These are phyloP conservation scores for Sebastes diaconus DNA, from an alignment of 2,797 vertebrate genomes.

Conservation along the genomic window DNA sequence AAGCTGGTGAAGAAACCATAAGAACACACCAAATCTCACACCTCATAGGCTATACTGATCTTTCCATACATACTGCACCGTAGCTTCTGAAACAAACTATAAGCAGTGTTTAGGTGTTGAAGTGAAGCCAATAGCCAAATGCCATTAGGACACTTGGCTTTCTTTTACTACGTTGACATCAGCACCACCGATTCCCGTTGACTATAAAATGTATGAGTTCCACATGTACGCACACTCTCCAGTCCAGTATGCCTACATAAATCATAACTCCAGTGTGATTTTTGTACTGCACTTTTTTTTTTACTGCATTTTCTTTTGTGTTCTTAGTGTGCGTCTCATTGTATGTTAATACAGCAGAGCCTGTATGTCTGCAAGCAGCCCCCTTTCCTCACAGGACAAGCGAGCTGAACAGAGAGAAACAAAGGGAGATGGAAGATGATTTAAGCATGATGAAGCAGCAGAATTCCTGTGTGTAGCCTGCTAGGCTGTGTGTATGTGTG, in stretches of 20 bases:
- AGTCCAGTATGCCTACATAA: background rate
- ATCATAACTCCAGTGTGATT: background rate
- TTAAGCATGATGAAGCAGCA: constrained; percentile 35
- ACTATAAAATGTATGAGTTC: background rate
- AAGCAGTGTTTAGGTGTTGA: background rate
- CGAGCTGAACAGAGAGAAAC: constrained; percentile 9
- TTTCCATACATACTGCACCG: background rate
- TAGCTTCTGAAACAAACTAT: background rate
- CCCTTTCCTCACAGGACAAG: constrained; percentile 7
- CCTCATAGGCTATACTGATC: background rate
- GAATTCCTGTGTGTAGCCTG: constrained; percentile 28
- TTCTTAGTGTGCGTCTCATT: background rate
- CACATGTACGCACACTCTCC: background rate
- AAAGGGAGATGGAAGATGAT: constrained; percentile 21
- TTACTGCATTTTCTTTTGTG: background rate
- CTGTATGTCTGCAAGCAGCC: background rate
- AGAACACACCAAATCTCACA: background rate
- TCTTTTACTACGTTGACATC: background rate
- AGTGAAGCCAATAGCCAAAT: background rate
- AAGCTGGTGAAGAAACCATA: background rate
- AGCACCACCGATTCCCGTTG: background rate
- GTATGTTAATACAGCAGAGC: background rate
- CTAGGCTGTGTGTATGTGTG: background rate
- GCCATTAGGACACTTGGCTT: background rate
- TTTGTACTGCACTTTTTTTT: background rate